Evolutionary conservation across 2,888 invertebrate species (phyloP), one percentile per base, ranked within the genome.

Genomic region (Drosophila lutescens): DNA sequence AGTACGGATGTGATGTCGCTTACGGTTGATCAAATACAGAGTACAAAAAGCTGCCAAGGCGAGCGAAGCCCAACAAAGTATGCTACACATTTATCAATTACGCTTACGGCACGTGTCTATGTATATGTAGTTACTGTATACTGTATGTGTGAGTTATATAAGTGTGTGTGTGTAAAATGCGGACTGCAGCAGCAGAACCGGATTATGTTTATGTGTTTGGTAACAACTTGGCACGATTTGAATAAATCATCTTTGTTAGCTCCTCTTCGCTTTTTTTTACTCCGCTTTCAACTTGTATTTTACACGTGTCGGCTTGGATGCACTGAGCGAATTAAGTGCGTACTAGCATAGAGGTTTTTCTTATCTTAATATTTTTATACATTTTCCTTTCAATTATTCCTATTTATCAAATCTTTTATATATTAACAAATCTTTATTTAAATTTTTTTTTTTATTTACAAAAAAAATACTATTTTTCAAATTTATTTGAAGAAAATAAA

Each of bases 31-130:
- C 73, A 63, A 71, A 72, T 71, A 63, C 56, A 62, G 55, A 47
- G 67, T 56, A 67, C 55, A 68, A 70, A 65, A 32, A 66, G 67
- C 66, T 67, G 66, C 32, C 61, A 67, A 60, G 61, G 47, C 57
- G 57, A 70, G 67, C 79, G 71, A 85, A 85, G 80, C 83, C 88
- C 83, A 83, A 85, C 70, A 83, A 87, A 87, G 87, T 87, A 83
- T 81, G 86, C 86, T 85, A 83, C 86, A 87, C 71, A 63, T 79
- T 80, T 84, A 76, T 65, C 83, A 59, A 57, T 68, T 68, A 72
- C 74, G 72, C 73, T 65, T 53, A 71, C 57, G 53, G 54, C 74
- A 66, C 49, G 51, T 50, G 56, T 40, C 40, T 56, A 20, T 57
- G 17, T 44, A 40, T 40, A 53, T 55, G 59, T 51, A 44, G 44